Percentiles rank a stretch among this genome's conserved stretches.
phyloP scores from a whole-genome alignment of 2,797 vertebrate genomes.

The Pempheris klunzingeri region DNA sequence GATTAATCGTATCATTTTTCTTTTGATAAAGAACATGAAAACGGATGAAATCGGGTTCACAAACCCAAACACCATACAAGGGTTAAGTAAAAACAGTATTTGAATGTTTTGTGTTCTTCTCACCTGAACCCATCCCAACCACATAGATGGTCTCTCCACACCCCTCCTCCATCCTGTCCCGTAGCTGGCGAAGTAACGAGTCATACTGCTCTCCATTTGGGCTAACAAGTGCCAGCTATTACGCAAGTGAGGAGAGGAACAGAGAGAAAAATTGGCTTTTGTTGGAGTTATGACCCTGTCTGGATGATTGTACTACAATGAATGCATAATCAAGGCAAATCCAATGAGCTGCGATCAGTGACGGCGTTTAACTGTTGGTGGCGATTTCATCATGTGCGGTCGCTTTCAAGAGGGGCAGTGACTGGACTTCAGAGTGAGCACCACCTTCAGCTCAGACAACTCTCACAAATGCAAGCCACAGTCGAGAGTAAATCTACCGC shows the following conservation, averaged over 20 bases:
- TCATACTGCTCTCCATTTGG: constrained; percentile 98
- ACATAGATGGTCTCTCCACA: constrained; percentile 99
- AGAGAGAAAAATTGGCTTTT: constrained; percentile 12
- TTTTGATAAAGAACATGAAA: too few species aligned
- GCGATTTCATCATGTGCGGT: constrained; percentile 5
- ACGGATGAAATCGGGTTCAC: too few species aligned
- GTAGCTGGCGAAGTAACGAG: constrained; percentile 93
- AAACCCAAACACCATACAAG: too few species aligned
- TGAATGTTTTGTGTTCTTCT: constrained; percentile 59
- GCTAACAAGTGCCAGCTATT: constrained; percentile 94
- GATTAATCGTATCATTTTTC: too few species aligned
- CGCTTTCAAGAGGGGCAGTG: constrained; percentile 2
- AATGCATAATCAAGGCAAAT: not conserved
- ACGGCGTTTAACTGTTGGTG: not conserved
- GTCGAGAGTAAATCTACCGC: not conserved
- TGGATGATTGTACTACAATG: not conserved
- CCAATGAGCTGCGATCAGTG: not conserved
- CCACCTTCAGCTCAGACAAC: not conserved
- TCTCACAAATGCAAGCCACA: not conserved
- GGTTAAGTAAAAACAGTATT: not conserved
- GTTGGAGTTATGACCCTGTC: not conserved
- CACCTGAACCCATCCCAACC: constrained; percentile 97
- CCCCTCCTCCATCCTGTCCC: constrained; percentile 96
- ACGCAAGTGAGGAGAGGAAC: not conserved
- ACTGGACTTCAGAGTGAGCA: not conserved